These are phyloP conservation scores for Hirundo rustica DNA, from an alignment of 2,797 vertebrate species.

Conservation along the genomic window DNA sequence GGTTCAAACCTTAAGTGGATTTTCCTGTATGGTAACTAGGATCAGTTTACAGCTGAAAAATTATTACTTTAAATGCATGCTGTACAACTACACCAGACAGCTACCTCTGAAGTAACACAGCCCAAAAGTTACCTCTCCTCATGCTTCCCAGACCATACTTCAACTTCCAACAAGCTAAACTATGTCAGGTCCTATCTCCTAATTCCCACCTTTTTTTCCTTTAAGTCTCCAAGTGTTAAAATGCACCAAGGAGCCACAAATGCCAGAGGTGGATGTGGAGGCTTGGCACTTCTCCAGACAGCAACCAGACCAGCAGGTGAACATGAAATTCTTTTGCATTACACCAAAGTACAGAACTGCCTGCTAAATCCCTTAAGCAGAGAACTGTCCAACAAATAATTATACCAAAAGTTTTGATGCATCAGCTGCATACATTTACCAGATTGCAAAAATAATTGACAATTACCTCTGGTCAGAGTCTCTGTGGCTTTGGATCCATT, in stretches of 20 bases:
- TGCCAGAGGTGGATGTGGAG: background rate
- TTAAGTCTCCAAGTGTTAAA: background rate
- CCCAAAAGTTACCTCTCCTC: background rate
- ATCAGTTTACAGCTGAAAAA: conserved; percentile 69
- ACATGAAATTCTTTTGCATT: background rate
- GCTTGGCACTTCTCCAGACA: background rate
- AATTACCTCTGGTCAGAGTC: background rate
- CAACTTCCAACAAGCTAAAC: background rate
- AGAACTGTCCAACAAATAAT: conserved; percentile 23
- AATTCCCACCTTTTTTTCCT: background rate
- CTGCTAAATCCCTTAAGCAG: conserved; percentile 33
- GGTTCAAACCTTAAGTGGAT: conserved; percentile 51
- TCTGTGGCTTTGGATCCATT: background rate
- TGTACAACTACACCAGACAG: background rate
- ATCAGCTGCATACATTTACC: background rate
- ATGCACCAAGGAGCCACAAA: background rate
- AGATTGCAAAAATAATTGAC: conserved; percentile 3
- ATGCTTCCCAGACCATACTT: background rate
- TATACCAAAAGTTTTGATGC: background rate
- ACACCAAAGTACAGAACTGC: background rate
- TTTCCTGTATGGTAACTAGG: conserved; percentile 67
- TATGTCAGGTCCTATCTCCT: background rate
- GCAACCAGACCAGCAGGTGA: conserved; percentile 38
- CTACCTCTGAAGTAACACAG: background rate
- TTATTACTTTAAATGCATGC: conserved; percentile 1